These are phyloP conservation scores for Heliopora coerulea DNA, from an alignment of 92 coral and sea anemone genomes.

Conservation along the genomic window DNA sequence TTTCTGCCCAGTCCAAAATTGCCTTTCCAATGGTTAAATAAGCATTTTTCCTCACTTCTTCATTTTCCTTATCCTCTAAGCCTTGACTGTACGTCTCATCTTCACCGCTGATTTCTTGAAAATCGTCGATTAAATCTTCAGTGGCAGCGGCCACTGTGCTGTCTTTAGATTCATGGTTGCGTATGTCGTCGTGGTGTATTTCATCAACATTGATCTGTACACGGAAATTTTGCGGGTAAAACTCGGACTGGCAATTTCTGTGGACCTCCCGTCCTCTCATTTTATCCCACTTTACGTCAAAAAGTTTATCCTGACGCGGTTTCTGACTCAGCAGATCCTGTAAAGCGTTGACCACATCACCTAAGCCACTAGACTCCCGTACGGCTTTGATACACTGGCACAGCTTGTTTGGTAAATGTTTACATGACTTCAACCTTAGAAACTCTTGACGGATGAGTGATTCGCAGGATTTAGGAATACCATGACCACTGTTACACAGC, in stretches of 20 bases:
- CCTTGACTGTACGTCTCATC: neutral
- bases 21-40: slow-evolving; percentile 6
- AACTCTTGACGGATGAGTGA: slow-evolving; percentile 46
- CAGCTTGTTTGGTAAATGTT: slow-evolving; percentile 51
- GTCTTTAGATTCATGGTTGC: neutral
- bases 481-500: slow-evolving; percentile 87
- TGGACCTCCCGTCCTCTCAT: neutral
- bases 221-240: neutral
- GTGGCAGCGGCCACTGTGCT: neutral
- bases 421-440: slow-evolving; percentile 24
- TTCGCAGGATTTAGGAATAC: slow-evolving; percentile 54
- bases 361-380: slow-evolving; percentile 38
- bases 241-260: neutral
- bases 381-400: slow-evolving; percentile 51
- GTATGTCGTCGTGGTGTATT: neutral
- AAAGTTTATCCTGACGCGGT: slow-evolving; percentile 54
- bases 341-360: slow-evolving; percentile 60
- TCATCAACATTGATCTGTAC: neutral
- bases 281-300: slow-evolving; percentile 65
- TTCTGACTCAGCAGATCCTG: slow-evolving; percentile 51
- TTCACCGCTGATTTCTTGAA: neutral
- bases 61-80: neutral
- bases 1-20: neutral
- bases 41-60: neutral
- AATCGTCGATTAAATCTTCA: neutral